A percentile compares a stretch with the other conserved stretches of the same genome.
phyloP scores from a whole-genome alignment of 2,888 invertebrate species.

The Lumbricus terrestris region DNA sequence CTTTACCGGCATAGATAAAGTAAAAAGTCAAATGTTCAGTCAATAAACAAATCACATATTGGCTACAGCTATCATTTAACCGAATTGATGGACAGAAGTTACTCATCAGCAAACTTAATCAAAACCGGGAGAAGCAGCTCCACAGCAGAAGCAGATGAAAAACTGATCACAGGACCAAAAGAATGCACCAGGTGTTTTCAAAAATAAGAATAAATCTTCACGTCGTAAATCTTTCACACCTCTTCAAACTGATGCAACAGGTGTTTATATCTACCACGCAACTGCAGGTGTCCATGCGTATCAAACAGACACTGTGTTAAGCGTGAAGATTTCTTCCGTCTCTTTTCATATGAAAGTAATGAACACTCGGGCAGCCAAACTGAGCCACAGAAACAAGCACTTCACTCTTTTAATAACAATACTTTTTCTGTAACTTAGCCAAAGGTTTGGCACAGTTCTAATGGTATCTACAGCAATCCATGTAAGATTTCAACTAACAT shows the following conservation, averaged over 20 bases:
- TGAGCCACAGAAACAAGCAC: background rate
- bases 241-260: no score
- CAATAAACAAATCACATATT: background rate
- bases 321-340: background rate
- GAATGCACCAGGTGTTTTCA: background rate
- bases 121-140: background rate
- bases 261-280: no score
- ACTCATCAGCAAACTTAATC: background rate
- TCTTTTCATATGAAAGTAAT: background rate
- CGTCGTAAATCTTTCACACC: background rate
- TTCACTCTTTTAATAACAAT: background rate
- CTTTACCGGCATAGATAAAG: background rate
- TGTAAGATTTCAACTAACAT: no score
- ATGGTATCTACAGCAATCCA: no score
- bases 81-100: background rate
- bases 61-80: background rate
- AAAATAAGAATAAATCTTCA: background rate
- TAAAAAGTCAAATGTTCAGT: background rate
- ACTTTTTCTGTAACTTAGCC: no score
- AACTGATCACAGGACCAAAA: background rate
- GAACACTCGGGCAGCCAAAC: background rate
- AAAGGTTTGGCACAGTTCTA: no score
- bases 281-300: background rate
- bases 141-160: background rate
- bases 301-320: background rate